These are phyloP conservation scores for Copsychus sechellarum DNA, from an alignment of 2,113 vertebrate genomes.

Conservation along the genomic window DNA sequence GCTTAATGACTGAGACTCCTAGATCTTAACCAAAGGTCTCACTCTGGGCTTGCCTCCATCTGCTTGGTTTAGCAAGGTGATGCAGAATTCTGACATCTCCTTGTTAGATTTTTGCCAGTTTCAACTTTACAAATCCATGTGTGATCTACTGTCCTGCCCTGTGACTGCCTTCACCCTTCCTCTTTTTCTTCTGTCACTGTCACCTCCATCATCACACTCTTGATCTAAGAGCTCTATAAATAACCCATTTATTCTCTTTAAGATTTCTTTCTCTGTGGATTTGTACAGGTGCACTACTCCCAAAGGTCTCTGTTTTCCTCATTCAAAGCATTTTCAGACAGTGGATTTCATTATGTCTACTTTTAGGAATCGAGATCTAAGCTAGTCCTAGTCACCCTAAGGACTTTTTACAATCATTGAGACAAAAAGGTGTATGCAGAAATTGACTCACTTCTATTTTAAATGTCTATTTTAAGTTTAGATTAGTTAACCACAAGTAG, in stretches of 20 bases:
- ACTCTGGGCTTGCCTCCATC: background rate
- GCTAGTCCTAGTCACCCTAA: background rate
- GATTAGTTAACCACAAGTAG: background rate
- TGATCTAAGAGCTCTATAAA: background rate
- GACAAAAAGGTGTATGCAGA: background rate
- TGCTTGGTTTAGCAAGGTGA: background rate
- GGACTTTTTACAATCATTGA: background rate
- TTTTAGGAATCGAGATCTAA: background rate
- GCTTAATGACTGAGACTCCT: background rate
- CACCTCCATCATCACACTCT: background rate
- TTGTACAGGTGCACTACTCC: background rate
- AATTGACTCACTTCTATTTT: background rate
- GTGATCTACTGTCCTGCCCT: conserved; percentile 3
- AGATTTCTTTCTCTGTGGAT: background rate
- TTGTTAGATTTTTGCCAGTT: background rate
- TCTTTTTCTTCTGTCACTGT: background rate
- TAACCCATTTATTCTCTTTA: background rate
- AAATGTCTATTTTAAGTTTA: background rate
- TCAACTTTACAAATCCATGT: background rate
- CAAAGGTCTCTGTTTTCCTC: background rate
- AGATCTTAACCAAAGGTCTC: conserved; percentile 3
- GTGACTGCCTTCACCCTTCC: background rate
- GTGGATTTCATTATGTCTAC: background rate
- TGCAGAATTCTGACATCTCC: background rate
- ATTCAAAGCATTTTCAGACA: background rate